Base-by-base conservation (phyloP, 92 coral and sea anemone species). In the Parazoanthus darwini region DNA sequence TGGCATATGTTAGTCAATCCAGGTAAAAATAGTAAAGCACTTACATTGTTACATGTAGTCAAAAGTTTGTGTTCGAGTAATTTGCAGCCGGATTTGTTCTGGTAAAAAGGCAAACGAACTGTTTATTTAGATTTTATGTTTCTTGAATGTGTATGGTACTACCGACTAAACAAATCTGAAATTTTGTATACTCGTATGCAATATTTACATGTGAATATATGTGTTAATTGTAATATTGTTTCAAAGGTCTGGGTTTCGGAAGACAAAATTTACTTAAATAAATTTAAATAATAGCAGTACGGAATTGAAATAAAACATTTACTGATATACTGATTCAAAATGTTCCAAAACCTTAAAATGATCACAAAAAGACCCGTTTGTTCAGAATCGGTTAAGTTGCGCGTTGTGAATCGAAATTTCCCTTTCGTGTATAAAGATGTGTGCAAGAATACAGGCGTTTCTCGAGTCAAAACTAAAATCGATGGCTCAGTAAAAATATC, bases 201-300 rank as follows among this genome's bases (percentile, higher is more conserved):
- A 51, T 51, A 39, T 39, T 54, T 54, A 54, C 59, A 11, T 2
- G 59, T 51, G 51, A 48, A 48, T 48, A 48, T 48, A 48, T 48
- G 51, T 48, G 9, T 48, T 48, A 48, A 10, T 7, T 10, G 9
- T 3, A 20, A 54, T 11, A 54, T 54, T 15, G 18, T 15, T 54
- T 54, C 59, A 54, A 54, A 7, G 20, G 48, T 38, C 80, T 39
- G 26, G 51, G 35, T 29, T 42, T 36, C 78, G 43, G 54, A 6
- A 76, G 25, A 42, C 25, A 38, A 13, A n/a, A 18, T 39, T n/a
- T 76, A 76, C 80, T 6, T 33, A 76, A 38, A 76, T 10, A 76
- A 39, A 76, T 20, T 76, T 25, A 76, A 76, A 39, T 39, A 39
- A 18, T 39, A 76, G 80, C 80, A 38, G 80, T 39, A 54, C 80